Conservation (phyloP, 2,113 vertebrate species). For the Picathartes gymnocephalus region DNA sequence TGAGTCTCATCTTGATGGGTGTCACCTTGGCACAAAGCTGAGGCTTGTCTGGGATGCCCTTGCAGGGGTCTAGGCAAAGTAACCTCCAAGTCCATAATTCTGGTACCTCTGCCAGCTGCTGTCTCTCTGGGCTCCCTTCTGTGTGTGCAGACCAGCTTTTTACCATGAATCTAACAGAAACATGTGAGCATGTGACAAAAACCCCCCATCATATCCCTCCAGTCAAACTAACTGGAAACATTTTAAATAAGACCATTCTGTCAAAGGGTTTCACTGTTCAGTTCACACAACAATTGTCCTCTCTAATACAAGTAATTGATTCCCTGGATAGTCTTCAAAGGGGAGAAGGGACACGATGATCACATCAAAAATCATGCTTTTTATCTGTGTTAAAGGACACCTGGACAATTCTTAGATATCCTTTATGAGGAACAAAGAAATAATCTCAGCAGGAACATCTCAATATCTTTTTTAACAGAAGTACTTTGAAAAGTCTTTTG, state of each 20-base stretch:
- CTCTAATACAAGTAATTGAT: neutral
- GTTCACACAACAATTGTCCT: neutral
- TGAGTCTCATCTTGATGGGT: neutral
- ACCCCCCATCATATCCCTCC: neutral
- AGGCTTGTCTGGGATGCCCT: neutral
- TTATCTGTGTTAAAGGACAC: constrained; percentile 21
- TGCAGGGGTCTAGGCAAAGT: neutral
- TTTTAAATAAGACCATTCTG: neutral
- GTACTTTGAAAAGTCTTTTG: neutral
- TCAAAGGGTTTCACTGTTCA: neutral
- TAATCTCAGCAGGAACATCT: neutral
- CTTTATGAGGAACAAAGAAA: constrained; percentile 12
- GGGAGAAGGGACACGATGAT: neutral
- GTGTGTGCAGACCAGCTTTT: neutral
- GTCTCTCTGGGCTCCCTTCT: neutral
- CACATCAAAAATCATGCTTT: constrained; percentile 2
- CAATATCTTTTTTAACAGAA: neutral
- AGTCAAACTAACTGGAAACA: neutral
- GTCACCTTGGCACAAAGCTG: neutral
- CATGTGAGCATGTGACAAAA: neutral
- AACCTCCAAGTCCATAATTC: neutral
- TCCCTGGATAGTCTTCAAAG: constrained; percentile 29
- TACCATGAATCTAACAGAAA: neutral
- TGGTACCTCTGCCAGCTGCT: too few species aligned
- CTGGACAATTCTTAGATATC: neutral